Evolutionary conservation across 2,888 invertebrate species (phyloP).

Genomic region (Sclerodermus sp.): DNA sequence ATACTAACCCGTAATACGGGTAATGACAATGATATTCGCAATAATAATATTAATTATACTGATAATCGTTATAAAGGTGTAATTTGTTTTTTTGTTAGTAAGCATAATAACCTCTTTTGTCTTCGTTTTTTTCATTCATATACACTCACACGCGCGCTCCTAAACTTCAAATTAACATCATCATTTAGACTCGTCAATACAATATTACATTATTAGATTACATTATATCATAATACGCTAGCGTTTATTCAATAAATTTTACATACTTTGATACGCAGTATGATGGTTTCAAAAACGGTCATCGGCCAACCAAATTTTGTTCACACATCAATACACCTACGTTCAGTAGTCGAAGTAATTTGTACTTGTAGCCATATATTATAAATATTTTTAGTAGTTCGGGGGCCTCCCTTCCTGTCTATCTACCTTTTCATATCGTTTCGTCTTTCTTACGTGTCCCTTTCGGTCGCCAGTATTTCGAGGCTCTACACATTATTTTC

Average conservation of each 20-base stretch:
- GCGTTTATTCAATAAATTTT: constrained; percentile 59
- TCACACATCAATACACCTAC: constrained; percentile 58
- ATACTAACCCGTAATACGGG: constrained; percentile 40
- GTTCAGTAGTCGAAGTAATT: constrained; percentile 59
- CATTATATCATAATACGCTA: constrained; percentile 58
- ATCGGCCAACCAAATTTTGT: constrained; percentile 59
- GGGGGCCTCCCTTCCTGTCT: constrained; percentile 40
- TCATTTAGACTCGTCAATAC: constrained; percentile 59
- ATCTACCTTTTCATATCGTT: constrained; percentile 28
- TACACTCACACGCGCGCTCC: constrained; percentile 53
- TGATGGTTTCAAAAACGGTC: constrained; percentile 59
- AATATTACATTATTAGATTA: constrained; percentile 59
- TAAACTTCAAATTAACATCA: constrained; percentile 56
- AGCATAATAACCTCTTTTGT: constrained; percentile 54
- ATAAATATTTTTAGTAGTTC: constrained; percentile 57
- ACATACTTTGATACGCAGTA: constrained; percentile 59
- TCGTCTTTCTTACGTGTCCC: constrained; percentile 30
- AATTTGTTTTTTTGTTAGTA: constrained; percentile 50
- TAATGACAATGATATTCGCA: constrained; percentile 54
- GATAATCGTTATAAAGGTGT: constrained; percentile 51
- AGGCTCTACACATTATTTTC: constrained; percentile 54
- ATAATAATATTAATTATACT: constrained; percentile 53
- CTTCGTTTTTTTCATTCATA: constrained; percentile 39
- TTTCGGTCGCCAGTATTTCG: constrained; percentile 51
- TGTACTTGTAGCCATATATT: constrained; percentile 60